Evolutionary conservation across 2,113 vertebrate genomes (phyloP).

Genomic region (Pteropus alecto): DNA sequence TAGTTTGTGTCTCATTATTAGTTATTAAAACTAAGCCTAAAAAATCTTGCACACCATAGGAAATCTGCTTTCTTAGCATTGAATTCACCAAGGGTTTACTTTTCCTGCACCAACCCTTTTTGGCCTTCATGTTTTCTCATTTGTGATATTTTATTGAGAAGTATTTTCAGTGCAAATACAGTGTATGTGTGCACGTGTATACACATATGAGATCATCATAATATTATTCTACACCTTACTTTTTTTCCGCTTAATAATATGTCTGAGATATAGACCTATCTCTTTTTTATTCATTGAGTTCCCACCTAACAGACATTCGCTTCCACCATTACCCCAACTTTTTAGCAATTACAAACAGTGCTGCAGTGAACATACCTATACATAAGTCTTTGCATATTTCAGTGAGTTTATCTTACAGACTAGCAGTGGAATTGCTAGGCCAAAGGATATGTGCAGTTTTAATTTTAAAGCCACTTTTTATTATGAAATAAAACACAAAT

Average conservation of each 20-base stretch:
- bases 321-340: background rate
- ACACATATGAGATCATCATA: background rate
- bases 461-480: background rate
- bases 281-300: background rate
- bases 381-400: background rate
- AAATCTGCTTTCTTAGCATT: background rate
- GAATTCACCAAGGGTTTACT: background rate
- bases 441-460: background rate
- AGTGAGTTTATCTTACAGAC: background rate
- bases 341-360: background rate
- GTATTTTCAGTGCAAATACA: background rate
- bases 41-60: background rate
- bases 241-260: background rate
- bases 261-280: background rate
- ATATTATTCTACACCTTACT: background rate
- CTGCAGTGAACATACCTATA: background rate
- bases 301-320: background rate
- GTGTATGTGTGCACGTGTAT: background rate
- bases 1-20: background rate
- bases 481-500: slow-evolving; percentile 19
- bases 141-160: background rate
- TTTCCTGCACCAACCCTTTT: background rate
- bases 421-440: background rate
- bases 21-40: background rate
- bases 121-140: background rate